A percentile compares a stretch with the other conserved stretches of the same genome.
phyloP scores from a whole-genome alignment of 2,113 vertebrate genomes.

The Phrynocephalus versicolor region DNA sequence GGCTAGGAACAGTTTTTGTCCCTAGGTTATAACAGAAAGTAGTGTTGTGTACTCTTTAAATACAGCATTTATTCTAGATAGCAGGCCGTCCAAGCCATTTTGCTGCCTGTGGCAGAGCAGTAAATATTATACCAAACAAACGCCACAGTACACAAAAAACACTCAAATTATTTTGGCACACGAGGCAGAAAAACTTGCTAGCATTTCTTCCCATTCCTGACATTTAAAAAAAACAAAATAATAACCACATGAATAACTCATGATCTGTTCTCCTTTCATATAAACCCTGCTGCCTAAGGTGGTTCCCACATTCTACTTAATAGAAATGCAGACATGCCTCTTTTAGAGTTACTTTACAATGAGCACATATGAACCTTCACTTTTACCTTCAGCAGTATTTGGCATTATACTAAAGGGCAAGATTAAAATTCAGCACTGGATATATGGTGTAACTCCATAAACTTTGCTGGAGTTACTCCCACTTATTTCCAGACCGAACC shows the following conservation, averaged over 20 bases:
- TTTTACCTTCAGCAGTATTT: background rate
- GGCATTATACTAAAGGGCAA: background rate
- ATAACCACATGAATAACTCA: background rate
- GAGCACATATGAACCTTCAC: background rate
- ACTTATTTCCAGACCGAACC: constrained; percentile 3
- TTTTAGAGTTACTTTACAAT: background rate
- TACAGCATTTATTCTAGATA: background rate
- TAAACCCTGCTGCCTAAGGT: background rate
- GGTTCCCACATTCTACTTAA: background rate
- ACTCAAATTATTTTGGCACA: background rate
- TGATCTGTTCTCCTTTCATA: too few relatives aligned
- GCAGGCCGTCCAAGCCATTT: background rate
- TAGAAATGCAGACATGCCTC: background rate
- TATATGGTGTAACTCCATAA: background rate
- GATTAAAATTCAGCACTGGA: constrained; percentile 10
- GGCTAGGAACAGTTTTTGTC: background rate
- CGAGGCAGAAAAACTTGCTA: background rate
- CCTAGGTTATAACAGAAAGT: background rate
- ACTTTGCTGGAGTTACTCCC: constrained; percentile 24
- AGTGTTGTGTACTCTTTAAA: background rate
- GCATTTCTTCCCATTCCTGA: background rate
- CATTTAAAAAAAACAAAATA: background rate
- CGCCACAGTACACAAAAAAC: background rate
- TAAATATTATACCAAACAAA: background rate
- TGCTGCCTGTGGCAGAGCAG: background rate